Evolutionary conservation across 2,888 invertebrate species (phyloP), one percentile per base, ranked within the genome.

Genomic region (Cancer borealis): DNA sequence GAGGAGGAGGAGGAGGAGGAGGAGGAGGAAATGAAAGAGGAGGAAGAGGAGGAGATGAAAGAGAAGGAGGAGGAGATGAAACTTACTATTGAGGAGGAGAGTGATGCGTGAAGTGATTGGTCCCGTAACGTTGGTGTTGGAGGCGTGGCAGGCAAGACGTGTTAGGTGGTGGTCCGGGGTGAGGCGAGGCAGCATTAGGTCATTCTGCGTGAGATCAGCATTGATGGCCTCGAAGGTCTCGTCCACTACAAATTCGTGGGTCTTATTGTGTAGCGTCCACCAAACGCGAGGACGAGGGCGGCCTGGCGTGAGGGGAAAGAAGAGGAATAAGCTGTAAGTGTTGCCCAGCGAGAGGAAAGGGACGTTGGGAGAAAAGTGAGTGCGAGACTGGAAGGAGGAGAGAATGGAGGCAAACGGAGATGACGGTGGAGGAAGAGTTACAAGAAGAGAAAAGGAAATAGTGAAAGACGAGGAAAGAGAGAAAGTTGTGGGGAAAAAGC

Each of bases 241-340:
- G 87, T 94, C 94, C 46, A 95, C 90, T 17, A 94, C 73, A 30
- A 49, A 26, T n/a, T 93, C 95, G 49, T 92, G 84, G 17, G 60
- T 92, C 49, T 60, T 66, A 73, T 94, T 92, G 26, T 89, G 92
- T 49, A 95, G 92, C 6, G 93, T 95, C 95, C 95, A 95, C 95
- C 95, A 95, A 4, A 95, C 95, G 21, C 93, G 88, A n/a, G 95
- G 95, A 45, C 91, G 94, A 0, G 95, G 95, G 3, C 66, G 92
- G 4, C 94, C 95, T 94, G 88, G 1, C 30, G 30, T 3, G 6
- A 54, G 17, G 54, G 17, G 3, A 17, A 54, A 54, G 54, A 54
- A 54, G 54, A 3, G 54, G 54, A 54, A 54, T 54, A 54, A 54
- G 1, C 39, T 39, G 39, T 39, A 39, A 39, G 39, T 39, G 39